Evolutionary conservation across 2,888 invertebrate genomes (phyloP).

Genomic region (Drosophila bunnanda): DNA sequence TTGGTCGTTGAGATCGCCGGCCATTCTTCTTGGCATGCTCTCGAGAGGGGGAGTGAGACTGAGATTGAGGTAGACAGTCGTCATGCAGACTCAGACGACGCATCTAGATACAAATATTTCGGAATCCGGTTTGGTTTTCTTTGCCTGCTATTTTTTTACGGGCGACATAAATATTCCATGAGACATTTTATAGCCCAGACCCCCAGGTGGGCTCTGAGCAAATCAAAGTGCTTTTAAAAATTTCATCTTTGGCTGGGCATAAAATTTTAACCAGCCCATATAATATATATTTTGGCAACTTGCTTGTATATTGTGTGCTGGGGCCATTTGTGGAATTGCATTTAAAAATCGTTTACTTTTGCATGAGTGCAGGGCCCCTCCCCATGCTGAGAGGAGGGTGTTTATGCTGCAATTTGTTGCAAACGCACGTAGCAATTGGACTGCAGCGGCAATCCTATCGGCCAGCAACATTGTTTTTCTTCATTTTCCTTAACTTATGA

Average conservation of each 20-base stretch:
- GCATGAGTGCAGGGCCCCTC: conserved; percentile 24
- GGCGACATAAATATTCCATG: conserved; percentile 69
- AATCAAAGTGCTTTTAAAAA: conserved; percentile 71
- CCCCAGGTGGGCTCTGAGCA: conserved; percentile 39
- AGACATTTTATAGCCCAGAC: conserved; percentile 62
- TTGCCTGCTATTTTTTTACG: conserved; percentile 25
- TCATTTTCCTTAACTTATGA: conserved; percentile 38
- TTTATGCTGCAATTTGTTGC: conserved; percentile 54
- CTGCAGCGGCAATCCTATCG: conserved; percentile 27
- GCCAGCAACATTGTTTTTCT: conserved; percentile 44
- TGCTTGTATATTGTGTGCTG: conserved; percentile 13
- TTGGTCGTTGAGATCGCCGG: conserved; percentile 20
- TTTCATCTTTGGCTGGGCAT: conserved; percentile 59
- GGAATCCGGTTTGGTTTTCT: conserved; percentile 4
- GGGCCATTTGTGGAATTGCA: conserved; percentile 59
- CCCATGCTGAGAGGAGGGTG: conserved; percentile 12
- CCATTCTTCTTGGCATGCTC: conserved; percentile 8
- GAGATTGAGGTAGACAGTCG: conserved; percentile 4
- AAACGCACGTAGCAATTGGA: conserved; percentile 44
- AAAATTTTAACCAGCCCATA: conserved; percentile 54
- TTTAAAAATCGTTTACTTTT: conserved; percentile 66
- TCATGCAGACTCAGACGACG: conserved; percentile 32
- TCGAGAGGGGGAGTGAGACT: conserved; percentile 5
- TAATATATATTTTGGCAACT: conserved; percentile 36
- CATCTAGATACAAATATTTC: conserved; percentile 22